These are phyloP conservation scores for Boloria euphrosyne DNA, from an alignment of 2,888 invertebrate genomes.

Conservation along the genomic window DNA sequence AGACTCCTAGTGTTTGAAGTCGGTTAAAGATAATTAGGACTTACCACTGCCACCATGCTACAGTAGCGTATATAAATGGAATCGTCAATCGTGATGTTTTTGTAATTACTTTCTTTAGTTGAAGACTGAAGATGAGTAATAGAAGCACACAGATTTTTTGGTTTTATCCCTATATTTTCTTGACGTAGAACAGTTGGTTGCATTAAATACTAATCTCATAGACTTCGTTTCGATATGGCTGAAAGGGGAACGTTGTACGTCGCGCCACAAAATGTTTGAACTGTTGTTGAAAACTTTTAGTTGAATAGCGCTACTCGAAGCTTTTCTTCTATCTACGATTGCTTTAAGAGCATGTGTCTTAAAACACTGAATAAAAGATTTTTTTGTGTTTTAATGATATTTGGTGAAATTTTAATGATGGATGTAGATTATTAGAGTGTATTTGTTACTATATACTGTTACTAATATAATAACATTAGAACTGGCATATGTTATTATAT, in stretches of 20 bases:
- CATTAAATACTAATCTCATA: constrained; percentile 53
- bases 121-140: too few species aligned
- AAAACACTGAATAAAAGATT: constrained; percentile 66
- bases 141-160: too few species aligned
- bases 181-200: constrained; percentile 42
- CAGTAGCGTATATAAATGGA: too few species aligned
- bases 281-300: constrained; percentile 80
- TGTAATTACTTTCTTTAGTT: too few species aligned
- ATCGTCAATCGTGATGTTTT: too few species aligned
- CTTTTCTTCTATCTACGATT: constrained; percentile 59
- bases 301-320: constrained; percentile 61
- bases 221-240: constrained; percentile 48
- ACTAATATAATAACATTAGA: too few species aligned
- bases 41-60: too few species aligned
- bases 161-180: not conserved
- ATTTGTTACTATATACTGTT: too few species aligned
- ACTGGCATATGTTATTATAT: too few species aligned
- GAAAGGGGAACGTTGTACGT: constrained; percentile 76
- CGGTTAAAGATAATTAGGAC: too few species aligned
- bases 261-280: constrained; percentile 77
- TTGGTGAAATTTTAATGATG: not conserved
- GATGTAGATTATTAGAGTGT: not conserved
- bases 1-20: too few species aligned
- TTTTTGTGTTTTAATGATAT: constrained; percentile 16
- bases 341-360: constrained; percentile 58